phyloP scores from a whole-genome alignment of 2,888 invertebrate genomes.

The Macrophya annulata region DNA sequence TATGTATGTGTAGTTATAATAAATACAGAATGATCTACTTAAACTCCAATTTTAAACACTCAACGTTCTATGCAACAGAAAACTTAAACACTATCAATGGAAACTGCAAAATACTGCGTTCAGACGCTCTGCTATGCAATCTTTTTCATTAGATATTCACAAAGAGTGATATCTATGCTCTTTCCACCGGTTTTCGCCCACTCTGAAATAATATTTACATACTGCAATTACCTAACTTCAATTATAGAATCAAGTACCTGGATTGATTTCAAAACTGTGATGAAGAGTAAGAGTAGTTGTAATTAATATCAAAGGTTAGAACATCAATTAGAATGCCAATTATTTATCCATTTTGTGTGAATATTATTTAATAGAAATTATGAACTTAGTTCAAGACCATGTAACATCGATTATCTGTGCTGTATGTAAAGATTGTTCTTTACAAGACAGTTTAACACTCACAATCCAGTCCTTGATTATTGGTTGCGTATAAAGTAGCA shows the following conservation, averaged over 20 bases:
- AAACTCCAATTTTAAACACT: conserved; percentile 20
- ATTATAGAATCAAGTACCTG: neutral
- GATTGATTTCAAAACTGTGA: neutral
- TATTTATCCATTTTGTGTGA: conserved; percentile 1
- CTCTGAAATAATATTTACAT: neutral
- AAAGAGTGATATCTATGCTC: neutral
- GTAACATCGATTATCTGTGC: neutral
- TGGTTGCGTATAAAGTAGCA: neutral
- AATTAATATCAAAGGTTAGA: neutral
- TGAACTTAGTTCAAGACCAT: conserved; percentile 1
- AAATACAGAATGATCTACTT: conserved; percentile 45
- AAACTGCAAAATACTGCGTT: conserved; percentile 8
- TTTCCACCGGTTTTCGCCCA: neutral
- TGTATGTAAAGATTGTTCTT: neutral
- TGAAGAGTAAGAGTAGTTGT: neutral
- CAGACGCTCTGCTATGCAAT: neutral
- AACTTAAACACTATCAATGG: conserved; percentile 6
- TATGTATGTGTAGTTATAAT: conserved; percentile 27
- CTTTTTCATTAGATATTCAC: neutral
- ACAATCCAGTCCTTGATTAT: neutral
- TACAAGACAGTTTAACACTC: neutral
- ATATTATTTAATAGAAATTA: conserved; percentile 24
- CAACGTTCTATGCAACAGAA: conserved; percentile 40
- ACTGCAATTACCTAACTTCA: neutral
- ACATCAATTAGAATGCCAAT: neutral